Conservation (phyloP, 2,888 invertebrate genomes). For the Melinaea menophilus region DNA sequence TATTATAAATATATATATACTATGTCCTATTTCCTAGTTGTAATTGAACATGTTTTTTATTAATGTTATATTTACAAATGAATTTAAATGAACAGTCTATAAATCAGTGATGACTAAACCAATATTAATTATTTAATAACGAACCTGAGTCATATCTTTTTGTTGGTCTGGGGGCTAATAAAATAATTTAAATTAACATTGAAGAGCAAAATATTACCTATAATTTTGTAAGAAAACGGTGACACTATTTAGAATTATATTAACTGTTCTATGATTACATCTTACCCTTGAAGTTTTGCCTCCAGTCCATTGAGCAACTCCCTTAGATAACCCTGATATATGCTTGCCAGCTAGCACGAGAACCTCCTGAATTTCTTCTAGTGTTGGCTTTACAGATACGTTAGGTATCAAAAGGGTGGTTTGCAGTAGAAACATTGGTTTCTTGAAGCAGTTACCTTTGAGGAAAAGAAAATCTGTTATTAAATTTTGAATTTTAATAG, state of each 20-base stretch:
- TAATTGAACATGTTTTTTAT: too few species aligned
- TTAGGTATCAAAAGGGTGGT: conserved; percentile 92
- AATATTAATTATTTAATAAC: conserved; percentile 7
- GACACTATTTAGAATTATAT: too few species aligned
- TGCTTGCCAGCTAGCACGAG: conserved; percentile 88
- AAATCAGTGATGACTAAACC: too few species aligned
- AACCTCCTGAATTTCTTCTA: conserved; percentile 94
- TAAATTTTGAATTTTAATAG: background rate
- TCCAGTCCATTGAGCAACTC: conserved; percentile 94
- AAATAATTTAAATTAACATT: conserved; percentile 8
- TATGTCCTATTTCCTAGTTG: too few species aligned
- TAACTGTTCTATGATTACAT: background rate
- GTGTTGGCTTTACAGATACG: conserved; percentile 89
- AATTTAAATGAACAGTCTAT: background rate
- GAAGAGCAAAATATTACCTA: too few species aligned
- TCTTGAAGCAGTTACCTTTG: conserved; percentile 54
- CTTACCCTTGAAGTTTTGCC: conserved; percentile 76
- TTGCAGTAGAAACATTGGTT: conserved; percentile 88
- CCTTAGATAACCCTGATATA: conserved; percentile 91
- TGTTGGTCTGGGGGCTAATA: conserved; percentile 28
- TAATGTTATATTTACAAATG: conserved; percentile 1
- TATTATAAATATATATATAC: background rate
- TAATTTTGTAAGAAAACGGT: background rate
- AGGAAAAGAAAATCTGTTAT: conserved; percentile 16
- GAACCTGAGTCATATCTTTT: conserved; percentile 29